Conservation (phyloP, 2,888 invertebrate genomes). For the Dioctria linearis region DNA sequence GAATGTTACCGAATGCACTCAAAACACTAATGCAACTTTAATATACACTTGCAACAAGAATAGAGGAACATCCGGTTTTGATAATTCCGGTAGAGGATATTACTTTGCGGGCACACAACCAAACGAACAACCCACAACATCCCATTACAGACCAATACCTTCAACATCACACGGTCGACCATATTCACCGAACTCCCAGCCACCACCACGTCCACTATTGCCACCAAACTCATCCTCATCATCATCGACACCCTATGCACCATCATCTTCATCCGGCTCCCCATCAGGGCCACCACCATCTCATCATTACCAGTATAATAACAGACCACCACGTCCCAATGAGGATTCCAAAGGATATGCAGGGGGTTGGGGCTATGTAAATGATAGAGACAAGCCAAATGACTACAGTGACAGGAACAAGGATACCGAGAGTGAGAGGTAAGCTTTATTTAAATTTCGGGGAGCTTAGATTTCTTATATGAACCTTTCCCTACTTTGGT, state of each 20-base stretch:
- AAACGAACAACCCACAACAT: conserved; percentile 61
- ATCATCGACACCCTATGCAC: conserved; percentile 55
- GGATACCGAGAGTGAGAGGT: conserved; percentile 66
- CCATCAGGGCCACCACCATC: conserved; percentile 54
- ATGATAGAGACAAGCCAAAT: conserved; percentile 62
- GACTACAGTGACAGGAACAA: conserved; percentile 62
- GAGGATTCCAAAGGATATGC: conserved; percentile 59
- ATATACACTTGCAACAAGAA: conserved; percentile 24
- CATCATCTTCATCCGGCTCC: conserved; percentile 54
- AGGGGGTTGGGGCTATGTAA: conserved; percentile 62
- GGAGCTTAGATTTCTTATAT: conserved; percentile 35
- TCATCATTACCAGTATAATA: conserved; percentile 61
- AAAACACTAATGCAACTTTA: conserved; percentile 39
- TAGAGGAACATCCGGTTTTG: conserved; percentile 77
- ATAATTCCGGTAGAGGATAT: conserved; percentile 76
- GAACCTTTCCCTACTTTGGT: conserved; percentile 18
- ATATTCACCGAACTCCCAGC: conserved; percentile 55
- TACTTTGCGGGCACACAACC: conserved; percentile 75
- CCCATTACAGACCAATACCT: conserved; percentile 53
- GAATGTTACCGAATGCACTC: conserved; percentile 28
- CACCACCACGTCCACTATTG: conserved; percentile 53
- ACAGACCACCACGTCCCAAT: conserved; percentile 48
- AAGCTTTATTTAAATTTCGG: conserved; percentile 63
- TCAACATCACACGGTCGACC: conserved; percentile 52
- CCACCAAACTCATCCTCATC: conserved; percentile 59